Conservation (phyloP, 2,888 invertebrate genomes). For the Lasioglossum marginatum region DNA sequence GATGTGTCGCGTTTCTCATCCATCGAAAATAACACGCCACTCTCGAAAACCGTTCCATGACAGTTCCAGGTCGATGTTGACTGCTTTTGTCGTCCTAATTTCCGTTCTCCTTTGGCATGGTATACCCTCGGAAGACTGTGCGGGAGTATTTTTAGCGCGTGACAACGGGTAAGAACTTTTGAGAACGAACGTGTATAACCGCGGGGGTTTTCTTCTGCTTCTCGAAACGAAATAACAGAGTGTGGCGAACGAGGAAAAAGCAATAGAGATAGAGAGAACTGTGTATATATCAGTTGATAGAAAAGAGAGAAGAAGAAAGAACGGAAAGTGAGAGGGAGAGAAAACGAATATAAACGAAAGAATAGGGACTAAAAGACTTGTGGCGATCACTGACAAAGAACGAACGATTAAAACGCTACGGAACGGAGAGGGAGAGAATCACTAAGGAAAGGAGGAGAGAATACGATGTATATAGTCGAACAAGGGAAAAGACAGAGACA, state of each 20-base stretch:
- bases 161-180: slow-evolving; percentile 66
- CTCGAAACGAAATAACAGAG: slow-evolving; percentile 35
- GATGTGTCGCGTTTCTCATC: slow-evolving; percentile 59
- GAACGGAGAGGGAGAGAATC: slow-evolving; percentile 8
- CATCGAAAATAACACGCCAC: slow-evolving; percentile 77
- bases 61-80: slow-evolving; percentile 63
- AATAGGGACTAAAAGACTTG: slow-evolving; percentile 29
- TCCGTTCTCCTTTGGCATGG: slow-evolving; percentile 72
- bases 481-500: slow-evolving; percentile 12
- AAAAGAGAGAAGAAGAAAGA: slow-evolving; percentile 17
- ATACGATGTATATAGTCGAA: slow-evolving; percentile 7
- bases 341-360: slow-evolving; percentile 37
- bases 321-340: slow-evolving; percentile 31
- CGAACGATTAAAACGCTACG: slow-evolving; percentile 23
- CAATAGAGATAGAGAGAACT: slow-evolving; percentile 10
- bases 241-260: slow-evolving; percentile 21
- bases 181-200: slow-evolving; percentile 54
- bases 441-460: slow-evolving; percentile 6
- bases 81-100: slow-evolving; percentile 66
- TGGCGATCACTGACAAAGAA: slow-evolving; percentile 29
- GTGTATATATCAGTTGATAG: not conserved
- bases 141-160: slow-evolving; percentile 75
- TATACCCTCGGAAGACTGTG: slow-evolving; percentile 68
- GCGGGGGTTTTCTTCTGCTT: slow-evolving; percentile 61
- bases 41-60: slow-evolving; percentile 78